These are phyloP conservation scores for Nyctalus aviator DNA, from an alignment of 2,797 vertebrate species.

Conservation along the genomic window DNA sequence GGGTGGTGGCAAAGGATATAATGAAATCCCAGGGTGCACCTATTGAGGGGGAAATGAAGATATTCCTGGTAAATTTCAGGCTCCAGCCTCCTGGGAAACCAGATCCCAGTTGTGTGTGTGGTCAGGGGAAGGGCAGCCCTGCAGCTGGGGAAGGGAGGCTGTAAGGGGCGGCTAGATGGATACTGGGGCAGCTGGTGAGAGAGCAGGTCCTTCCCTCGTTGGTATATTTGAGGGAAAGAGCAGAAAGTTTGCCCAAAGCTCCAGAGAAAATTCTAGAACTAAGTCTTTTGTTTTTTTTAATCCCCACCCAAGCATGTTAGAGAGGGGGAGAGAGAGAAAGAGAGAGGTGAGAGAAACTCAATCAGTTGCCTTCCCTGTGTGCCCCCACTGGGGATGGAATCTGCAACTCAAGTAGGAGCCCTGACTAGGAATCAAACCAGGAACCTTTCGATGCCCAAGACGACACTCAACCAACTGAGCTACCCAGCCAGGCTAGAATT, in stretches of 20 bases:
- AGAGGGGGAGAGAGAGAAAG: not conserved
- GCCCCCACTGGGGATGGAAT: not conserved
- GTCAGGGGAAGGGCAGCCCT: not conserved
- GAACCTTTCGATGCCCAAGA: not conserved
- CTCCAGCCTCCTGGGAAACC: not conserved
- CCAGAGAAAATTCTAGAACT: constrained; percentile 6
- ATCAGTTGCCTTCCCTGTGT: not conserved
- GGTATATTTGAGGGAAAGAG: not conserved
- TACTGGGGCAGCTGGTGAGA: not conserved
- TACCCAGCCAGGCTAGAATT: not conserved
- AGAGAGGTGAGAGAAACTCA: not conserved
- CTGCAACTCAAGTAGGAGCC: not conserved
- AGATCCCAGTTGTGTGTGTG: not conserved
- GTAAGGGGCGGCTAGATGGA: rapidly evolving
- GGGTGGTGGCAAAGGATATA: not conserved
- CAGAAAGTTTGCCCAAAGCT: not conserved
- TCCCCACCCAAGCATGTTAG: not conserved
- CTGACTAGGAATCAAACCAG: too few species aligned
- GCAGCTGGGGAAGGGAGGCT: not conserved
- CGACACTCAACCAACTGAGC: not conserved
- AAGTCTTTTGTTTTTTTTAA: not conserved
- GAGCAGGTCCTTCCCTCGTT: not conserved
- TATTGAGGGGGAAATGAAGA: not conserved
- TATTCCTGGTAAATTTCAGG: not conserved
- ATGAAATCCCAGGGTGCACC: not conserved